phyloP scores from a whole-genome alignment of 2,113 vertebrate species.

The Cygnus buccinator region DNA sequence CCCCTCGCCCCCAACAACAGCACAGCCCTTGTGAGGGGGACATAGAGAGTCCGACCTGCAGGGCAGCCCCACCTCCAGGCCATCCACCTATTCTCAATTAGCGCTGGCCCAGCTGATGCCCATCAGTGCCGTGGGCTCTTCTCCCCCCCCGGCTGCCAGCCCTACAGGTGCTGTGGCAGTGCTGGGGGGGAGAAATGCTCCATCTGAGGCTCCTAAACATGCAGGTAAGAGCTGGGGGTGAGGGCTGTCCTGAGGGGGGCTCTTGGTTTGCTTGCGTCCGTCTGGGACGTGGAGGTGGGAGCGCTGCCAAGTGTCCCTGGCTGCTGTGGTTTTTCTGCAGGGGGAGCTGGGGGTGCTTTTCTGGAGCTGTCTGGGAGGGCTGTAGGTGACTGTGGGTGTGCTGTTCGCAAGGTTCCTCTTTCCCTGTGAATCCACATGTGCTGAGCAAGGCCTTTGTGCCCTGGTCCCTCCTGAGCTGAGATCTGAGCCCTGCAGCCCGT shows the following conservation, averaged over 20 bases:
- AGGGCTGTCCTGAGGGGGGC: accelerated
- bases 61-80: not conserved
- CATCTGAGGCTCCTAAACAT: not conserved
- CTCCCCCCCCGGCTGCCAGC: too few relatives aligned
- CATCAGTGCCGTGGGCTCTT: not conserved
- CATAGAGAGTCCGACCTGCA: not conserved
- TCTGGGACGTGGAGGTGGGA: too few relatives aligned
- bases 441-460: accelerated
- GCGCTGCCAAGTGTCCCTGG: not conserved
- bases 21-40: not conserved
- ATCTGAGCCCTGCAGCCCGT: not conserved
- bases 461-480: not conserved
- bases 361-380: not conserved
- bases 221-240: not conserved
- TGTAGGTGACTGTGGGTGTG: not conserved
- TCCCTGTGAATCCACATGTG: accelerated
- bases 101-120: not conserved
- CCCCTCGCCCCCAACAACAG: not conserved
- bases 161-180: not conserved
- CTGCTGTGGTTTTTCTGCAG: not conserved
- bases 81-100: not conserved
- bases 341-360: not conserved
- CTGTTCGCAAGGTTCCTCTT: not conserved
- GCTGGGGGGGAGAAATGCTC: not conserved
- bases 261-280: not conserved